A percentile compares a stretch with the other conserved stretches of the same genome.
phyloP scores from a whole-genome alignment of 1,140 invertebrate genomes.

The Bombus affinis region DNA sequence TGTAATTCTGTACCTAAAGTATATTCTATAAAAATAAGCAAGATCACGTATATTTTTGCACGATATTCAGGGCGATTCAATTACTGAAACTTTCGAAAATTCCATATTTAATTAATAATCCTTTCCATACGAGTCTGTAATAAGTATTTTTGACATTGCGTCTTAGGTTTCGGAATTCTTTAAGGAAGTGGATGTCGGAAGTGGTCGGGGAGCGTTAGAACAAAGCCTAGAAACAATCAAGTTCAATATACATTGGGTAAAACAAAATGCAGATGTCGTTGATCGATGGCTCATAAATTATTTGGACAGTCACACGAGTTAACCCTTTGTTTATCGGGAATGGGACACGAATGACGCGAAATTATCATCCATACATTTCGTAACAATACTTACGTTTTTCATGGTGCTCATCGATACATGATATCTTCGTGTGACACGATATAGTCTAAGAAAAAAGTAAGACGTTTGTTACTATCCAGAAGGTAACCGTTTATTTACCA shows the following conservation, averaged over 20 bases:
- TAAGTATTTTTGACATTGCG: neutral
- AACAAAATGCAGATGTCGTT: constrained; percentile 85
- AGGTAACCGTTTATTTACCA: constrained; percentile 18
- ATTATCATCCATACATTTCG: constrained; percentile 27
- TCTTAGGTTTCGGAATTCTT: constrained; percentile 88
- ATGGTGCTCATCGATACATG: constrained; percentile 47
- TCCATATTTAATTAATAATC: neutral
- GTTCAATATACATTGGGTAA: constrained; percentile 90
- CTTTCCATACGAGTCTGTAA: neutral
- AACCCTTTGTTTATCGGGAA: constrained; percentile 55
- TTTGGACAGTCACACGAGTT: constrained; percentile 68
- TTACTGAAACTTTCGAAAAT: neutral
- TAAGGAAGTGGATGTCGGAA: constrained; percentile 86
- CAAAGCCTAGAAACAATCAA: constrained; percentile 90
- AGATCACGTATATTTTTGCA: too few relatives aligned
- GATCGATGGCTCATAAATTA: constrained; percentile 85
- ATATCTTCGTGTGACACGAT: constrained; percentile 28
- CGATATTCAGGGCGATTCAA: too few relatives aligned
- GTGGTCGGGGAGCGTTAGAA: constrained; percentile 86
- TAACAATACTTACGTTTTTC: constrained; percentile 46
- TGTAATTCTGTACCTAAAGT: neutral
- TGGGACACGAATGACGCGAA: constrained; percentile 46
- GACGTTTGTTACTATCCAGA: neutral
- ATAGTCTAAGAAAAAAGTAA: constrained; percentile 31
- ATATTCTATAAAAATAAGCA: neutral